Evolutionary conservation across 2,888 invertebrate genomes (phyloP), one percentile per base, ranked within the genome.

Genomic region (Acleris cristana): DNA sequence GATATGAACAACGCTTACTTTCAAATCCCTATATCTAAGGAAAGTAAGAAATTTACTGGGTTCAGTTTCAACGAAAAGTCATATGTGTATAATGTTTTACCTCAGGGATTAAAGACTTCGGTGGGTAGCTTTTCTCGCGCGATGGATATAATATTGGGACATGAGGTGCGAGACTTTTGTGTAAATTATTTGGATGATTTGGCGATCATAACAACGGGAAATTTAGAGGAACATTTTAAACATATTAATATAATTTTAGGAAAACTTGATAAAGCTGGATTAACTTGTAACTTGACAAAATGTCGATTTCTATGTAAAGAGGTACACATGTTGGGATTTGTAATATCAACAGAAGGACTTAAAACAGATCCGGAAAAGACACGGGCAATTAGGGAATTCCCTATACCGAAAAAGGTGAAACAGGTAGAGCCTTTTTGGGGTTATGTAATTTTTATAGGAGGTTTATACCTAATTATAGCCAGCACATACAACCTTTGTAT

Each of bases 361-460:
- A 19, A 52, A 18, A 69, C 53, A 48, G 64, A 68, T 16, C 45
- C 64, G 7, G 69, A 72, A 51, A 68, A 74, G 30, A 54, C 74
- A 1, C 60, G 74, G 19, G 70, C 73, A 0, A 79, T 82, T 21
- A 19, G 51, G 34, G 64, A 76, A 12, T 80, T 79, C 64, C 70
- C 74, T 6, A 3, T 26, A 7, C 51, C 51, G 1, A 51, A 19
- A 19, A 51, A 51, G 10, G 2, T 51, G 2, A 51, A 51, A 19
- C 51, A 51, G 2, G 18, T 6, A 6, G 51, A 2, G 51, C 51
- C 3, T 51, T 51, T 19, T 51, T 51, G 2, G 51, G 51, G 2
- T 19, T 51, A 8, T 51, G 51, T 19, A 51, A 51, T 19, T 51
- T 19, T 51, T 51, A 51, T 19, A 6, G 51, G 10, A 18, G 51